Base-by-base conservation (phyloP, 53 echinoderm and acorn worm species). In the Mesocentrotus franciscanus region DNA sequence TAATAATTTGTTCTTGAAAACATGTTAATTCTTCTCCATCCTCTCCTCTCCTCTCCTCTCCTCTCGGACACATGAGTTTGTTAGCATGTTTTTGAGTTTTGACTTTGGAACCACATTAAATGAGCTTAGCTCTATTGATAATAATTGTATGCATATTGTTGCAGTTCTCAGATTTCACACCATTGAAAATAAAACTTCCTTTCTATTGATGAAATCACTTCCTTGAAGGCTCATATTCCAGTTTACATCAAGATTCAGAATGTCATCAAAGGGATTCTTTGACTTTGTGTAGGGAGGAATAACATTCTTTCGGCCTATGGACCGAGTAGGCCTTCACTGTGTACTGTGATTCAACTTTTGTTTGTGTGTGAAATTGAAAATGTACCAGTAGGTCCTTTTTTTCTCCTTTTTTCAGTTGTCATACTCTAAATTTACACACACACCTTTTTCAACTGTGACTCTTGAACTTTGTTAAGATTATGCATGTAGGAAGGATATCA, bases 381-480 rank as follows among this genome's bases (percentile, higher is more conserved):
- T 76, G 33, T 33, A 30, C 76, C 33, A 76, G 29, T 76, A 76
- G 76, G 2, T 13, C 2, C 26, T 16, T 32, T 10, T 14, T 78
- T 81, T 42, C 20, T 13, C 0, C 6, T 34, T 32, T 10, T 2
- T 78, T 81, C 36, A 42, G 18, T 32, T 30, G 81, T 36, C 81
- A 81, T 81, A 39, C 81, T 39, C 42, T 39, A 42, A 12, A 81
- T 42, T 17, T 36, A 81, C 9, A 22, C 33, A 13, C 18, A 49
- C 36, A 36, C 26, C 26, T 76, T 2, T 12, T 29, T 33, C 33
- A 64, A 64, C 20, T 29, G 36, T 81, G 64, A 91, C 91, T 64
- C 36, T 91, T 91, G 66, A 91, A 91, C 91, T 66, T 91, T 64
- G 36, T 61, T 91, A 91, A 91, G 87, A 87, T 57, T 57, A 87